Conservation (phyloP, 2,888 invertebrate species). For the Cryptocephalus primarius region DNA sequence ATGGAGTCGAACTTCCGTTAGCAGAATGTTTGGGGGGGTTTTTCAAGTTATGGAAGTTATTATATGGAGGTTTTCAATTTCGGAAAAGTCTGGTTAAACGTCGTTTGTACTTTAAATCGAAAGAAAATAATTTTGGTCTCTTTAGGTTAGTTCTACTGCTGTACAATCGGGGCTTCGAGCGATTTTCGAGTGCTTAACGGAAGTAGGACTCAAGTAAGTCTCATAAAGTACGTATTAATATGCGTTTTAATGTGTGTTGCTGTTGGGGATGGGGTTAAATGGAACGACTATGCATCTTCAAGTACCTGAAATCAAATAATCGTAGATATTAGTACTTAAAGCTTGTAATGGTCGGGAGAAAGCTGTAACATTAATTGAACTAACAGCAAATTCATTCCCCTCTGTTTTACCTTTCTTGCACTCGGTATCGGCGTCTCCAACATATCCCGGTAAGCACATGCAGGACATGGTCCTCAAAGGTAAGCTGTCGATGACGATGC, state of each 20-base stretch:
- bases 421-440: constrained; percentile 77
- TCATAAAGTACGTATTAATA: background rate
- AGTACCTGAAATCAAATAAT: no score
- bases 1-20: constrained; percentile 1
- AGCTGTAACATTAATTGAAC: no score
- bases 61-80: background rate
- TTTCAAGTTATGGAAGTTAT: background rate
- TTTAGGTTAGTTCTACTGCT: no score
- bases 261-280: constrained; percentile 11
- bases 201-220: no score
- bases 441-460: constrained; percentile 69
- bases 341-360: no score
- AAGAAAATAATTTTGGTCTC: no score
- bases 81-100: no score
- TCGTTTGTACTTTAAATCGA: no score
- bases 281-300: background rate
- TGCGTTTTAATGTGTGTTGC: constrained; percentile 15
- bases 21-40: background rate
- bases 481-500: constrained; percentile 74
- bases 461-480: constrained; percentile 83
- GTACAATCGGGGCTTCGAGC: no score
- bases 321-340: no score
- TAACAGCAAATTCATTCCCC: no score
- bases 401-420: constrained; percentile 60
- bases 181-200: no score